phyloP scores from a whole-genome alignment of 2,113 vertebrate genomes.

The Psilopsiagon aurifrons region DNA sequence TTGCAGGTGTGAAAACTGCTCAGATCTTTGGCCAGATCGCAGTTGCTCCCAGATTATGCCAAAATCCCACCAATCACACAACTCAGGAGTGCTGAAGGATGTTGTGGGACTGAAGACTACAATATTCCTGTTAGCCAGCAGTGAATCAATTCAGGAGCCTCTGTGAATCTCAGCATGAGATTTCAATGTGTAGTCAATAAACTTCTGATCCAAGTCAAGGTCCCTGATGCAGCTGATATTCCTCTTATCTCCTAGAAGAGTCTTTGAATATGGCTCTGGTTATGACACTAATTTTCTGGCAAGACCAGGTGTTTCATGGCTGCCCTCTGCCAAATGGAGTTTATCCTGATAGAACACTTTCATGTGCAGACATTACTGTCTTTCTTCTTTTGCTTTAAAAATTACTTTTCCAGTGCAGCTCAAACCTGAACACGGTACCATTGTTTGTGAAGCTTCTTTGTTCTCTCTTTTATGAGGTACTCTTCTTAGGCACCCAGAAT shows the following conservation, averaged over 20 bases:
- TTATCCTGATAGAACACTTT: neutral
- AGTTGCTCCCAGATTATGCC: neutral
- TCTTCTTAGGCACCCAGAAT: neutral
- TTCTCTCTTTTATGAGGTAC: neutral
- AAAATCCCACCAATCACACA: neutral
- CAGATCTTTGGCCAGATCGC: neutral
- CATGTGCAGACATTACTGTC: neutral
- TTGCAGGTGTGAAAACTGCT: neutral
- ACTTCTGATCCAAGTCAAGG: neutral
- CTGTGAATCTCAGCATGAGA: neutral
- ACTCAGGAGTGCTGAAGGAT: neutral
- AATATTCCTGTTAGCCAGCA: fast-evolving
- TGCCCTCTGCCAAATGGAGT: neutral
- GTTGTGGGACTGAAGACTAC: neutral
- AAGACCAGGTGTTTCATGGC: neutral
- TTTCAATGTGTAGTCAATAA: neutral
- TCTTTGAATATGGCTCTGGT: neutral
- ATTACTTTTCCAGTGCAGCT: neutral
- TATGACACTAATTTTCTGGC: neutral
- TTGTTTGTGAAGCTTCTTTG: neutral
- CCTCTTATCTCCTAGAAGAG: neutral
- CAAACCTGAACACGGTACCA: neutral
- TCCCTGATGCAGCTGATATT: neutral
- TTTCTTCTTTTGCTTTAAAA: neutral
- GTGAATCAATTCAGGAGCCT: neutral